Base-by-base conservation (phyloP, 2,113 vertebrate species). In the Ranitomeya variabilis region DNA sequence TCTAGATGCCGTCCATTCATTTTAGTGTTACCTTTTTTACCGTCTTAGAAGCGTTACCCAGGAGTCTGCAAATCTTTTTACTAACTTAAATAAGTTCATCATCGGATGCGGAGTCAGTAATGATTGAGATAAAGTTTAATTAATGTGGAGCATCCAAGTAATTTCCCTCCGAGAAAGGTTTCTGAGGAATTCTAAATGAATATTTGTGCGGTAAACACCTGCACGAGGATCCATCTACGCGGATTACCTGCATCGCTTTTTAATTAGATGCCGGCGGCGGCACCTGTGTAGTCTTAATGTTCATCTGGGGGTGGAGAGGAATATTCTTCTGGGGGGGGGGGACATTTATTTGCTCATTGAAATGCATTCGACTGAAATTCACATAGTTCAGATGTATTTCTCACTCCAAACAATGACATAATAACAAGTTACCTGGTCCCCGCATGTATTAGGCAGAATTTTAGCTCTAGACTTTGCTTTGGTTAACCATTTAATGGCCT, bases 121-220 rank as follows among this genome's bases (percentile, higher is more conserved):
- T 5, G 7, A 57, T 57, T 26, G 67, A 10, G 64, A 67, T 14
- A 1, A 14, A 21, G 26, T 71, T 26, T 85, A 73, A 85, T 69
- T 71, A 85, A 67, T n/a, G 16, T 5, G 37, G 18, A 76, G 73
- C 73, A 76, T 76, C 73, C 31, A 21, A 21, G 45, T 52, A 4
- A 85, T 54, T 85, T 74, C 45, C 51, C 62, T 85, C 62, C 51
- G 19, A 23, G 64, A 71, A 55, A 54, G 51, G 19, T 54, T 84
- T 71, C 82, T 6, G 14, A 73, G 67, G 67, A 85, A 23, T 85
- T 55, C 23, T 73, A 85, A 85, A 57, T 73, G 1, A 18, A 73
- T 86, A 79, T 86, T 86, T 66, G 74, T 21, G 23, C 45, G 74
- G 67, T 18, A 74, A 85, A 79, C 85, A 86, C 23, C 84, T 79